Base-by-base conservation (phyloP, 2,888 invertebrate species). In the Slavum lentiscoides region DNA sequence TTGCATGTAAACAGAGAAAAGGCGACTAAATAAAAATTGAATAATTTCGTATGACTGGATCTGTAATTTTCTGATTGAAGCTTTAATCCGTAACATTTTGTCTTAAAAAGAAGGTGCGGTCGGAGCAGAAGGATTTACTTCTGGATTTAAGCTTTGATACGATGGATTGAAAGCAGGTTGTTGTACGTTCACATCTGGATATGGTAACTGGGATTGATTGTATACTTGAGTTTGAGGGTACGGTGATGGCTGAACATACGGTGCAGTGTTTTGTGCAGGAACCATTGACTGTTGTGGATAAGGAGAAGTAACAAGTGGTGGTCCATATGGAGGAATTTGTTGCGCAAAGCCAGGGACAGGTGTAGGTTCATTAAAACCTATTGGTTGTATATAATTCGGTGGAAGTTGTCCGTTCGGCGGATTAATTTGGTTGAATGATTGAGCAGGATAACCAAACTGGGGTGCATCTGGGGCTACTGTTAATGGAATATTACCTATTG, bases 81-180 rank as follows among this genome's bases (percentile, higher is more conserved):
- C 49, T 13, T 49, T 13, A 49, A 13, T 15, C 11, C 3, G 13
- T 49, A 49, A 1, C 11, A 13, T 49, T 13, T 17, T 39, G 0
- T 6, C 58, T 74, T 74, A 74, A 17, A 87, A 82, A 87, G 58
- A 39, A 15, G 74, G 74, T 17, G 53, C 61, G 11, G 62, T 66
- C 86, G 72, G 61, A 59, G n/a, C 62, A 67, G 74, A 8, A 37
- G 61, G 19, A 37, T 5, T 49, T 43, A 39, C 13, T 49, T 37
- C 43, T 37, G 49, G 17, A 67, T 59, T 53, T 21, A 49, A 67
- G 67, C 37, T 67, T 2, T 30, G 67, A 69, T 49, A 64, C 5
- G 68, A 30, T 69, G 74, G 74, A 53, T 75, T 69, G 23, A 74
- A 69, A n/a, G 74, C 30, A 0, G 82, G 74, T 49, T 74, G 82